Evolutionary conservation across 2,113 vertebrate genomes (phyloP).

Genomic region (Podarcis muralis): DNA sequence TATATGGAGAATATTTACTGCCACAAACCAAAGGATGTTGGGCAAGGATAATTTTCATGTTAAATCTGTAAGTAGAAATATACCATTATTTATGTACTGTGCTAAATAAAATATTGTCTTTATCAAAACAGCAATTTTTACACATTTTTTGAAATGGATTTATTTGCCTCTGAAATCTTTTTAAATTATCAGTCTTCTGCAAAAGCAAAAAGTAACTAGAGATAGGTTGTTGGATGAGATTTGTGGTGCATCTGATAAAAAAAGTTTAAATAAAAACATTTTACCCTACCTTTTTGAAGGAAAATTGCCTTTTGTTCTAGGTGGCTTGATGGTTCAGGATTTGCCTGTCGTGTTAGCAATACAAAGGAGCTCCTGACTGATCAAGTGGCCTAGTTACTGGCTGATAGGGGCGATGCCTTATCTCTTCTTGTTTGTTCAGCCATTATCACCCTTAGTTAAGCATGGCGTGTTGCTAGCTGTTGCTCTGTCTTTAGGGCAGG

Average conservation of each 20-base stretch:
- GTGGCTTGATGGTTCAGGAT: background rate
- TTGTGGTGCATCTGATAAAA: background rate
- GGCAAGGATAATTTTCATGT: conserved; percentile 44
- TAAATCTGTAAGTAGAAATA: conserved; percentile 21
- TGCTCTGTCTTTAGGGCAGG: background rate
- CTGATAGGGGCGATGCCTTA: background rate
- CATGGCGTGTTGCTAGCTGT: background rate
- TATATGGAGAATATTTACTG: conserved; percentile 45
- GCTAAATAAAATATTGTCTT: conserved; percentile 38
- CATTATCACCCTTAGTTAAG: background rate
- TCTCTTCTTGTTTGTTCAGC: background rate
- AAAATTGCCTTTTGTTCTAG: background rate
- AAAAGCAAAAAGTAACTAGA: background rate
- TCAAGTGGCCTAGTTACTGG: background rate
- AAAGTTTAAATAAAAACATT: background rate
- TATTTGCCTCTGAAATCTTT: background rate
- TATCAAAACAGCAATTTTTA: conserved; percentile 25
- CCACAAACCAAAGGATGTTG: conserved; percentile 35
- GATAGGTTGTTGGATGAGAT: background rate
- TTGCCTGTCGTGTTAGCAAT: background rate
- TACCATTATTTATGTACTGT: conserved; percentile 9
- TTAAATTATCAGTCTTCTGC: background rate
- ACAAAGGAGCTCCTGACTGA: background rate
- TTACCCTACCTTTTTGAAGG: background rate
- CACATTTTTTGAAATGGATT: background rate